A percentile compares a stretch with the other conserved stretches of the same genome.
phyloP scores from a whole-genome alignment of 92 coral and sea anemone genomes.

The Actinostola sp. region DNA sequence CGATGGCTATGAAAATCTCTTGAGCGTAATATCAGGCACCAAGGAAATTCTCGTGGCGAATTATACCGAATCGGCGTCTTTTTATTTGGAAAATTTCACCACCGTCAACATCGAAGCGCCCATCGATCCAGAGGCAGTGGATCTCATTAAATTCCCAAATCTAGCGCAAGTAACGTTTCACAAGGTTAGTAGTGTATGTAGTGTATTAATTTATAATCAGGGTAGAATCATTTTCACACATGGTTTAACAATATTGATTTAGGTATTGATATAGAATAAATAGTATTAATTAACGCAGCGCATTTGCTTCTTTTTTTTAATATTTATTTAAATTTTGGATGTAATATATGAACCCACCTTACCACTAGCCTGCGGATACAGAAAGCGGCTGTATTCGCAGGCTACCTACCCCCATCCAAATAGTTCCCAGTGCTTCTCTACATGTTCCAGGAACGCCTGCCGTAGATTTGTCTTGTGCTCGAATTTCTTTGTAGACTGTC shows the following conservation, averaged over 20 bases:
- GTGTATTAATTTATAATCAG: not conserved
- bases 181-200: conserved; percentile 59
- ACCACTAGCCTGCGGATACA: no score
- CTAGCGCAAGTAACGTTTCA: conserved; percentile 87
- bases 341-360: not conserved
- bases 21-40: conserved; percentile 84
- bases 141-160: conserved; percentile 82
- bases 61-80: conserved; percentile 61
- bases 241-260: no score
- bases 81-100: conserved; percentile 79
- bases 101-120: conserved; percentile 93
- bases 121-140: conserved; percentile 94
- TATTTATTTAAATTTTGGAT: not conserved
- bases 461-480: not conserved
- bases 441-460: conserved; percentile 11
- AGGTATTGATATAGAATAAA: no score
- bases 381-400: no score
- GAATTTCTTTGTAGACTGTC: not conserved
- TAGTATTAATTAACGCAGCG: no score
- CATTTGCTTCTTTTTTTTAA: no score
- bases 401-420: conserved; percentile 9
- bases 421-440: conserved; percentile 11
- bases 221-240: not conserved
- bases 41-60: conserved; percentile 88
- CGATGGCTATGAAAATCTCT: conserved; percentile 93